These are phyloP conservation scores for Pogonomyrmex barbatus DNA, from an alignment of 1,140 invertebrate genomes.

Conservation along the genomic window DNA sequence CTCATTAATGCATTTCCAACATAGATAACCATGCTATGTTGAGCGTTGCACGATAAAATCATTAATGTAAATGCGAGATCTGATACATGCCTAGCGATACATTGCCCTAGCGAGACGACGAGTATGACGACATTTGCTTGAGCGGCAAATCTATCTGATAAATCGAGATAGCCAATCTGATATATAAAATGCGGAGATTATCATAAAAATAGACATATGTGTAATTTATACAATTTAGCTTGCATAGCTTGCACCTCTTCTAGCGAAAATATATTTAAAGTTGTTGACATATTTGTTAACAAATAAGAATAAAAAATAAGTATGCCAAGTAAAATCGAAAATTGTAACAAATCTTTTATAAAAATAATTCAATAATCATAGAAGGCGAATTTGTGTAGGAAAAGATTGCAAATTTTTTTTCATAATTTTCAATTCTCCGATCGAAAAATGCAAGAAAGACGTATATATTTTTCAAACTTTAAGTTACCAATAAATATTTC, in stretches of 20 bases:
- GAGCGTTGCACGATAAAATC: conserved; percentile 45
- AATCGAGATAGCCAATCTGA: conserved; percentile 15
- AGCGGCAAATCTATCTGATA: conserved; percentile 22
- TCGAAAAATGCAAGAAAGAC: not conserved
- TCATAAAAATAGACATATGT: not conserved
- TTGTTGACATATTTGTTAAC: not conserved
- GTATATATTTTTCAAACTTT: not conserved
- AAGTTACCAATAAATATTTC: not conserved
- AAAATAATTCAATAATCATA: not conserved
- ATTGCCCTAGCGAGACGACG: not conserved
- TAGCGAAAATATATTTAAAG: not conserved
- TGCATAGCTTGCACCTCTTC: not conserved
- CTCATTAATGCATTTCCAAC: conserved; percentile 41
- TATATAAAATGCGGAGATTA: not conserved
- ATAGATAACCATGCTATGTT: conserved; percentile 29
- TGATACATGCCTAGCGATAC: not conserved
- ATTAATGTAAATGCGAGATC: conserved; percentile 52
- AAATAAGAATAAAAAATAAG: not conserved
- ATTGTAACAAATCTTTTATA: not conserved
- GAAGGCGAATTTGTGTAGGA: not conserved
- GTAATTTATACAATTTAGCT: not conserved
- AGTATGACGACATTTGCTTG: conserved; percentile 34
- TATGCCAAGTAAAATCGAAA: not conserved
- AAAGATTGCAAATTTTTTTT: not conserved
- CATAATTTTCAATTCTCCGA: no score